Evolutionary conservation across 1,140 invertebrate genomes (phyloP), one percentile per base, ranked within the genome.

Genomic region (Melipona quadrifasciata): DNA sequence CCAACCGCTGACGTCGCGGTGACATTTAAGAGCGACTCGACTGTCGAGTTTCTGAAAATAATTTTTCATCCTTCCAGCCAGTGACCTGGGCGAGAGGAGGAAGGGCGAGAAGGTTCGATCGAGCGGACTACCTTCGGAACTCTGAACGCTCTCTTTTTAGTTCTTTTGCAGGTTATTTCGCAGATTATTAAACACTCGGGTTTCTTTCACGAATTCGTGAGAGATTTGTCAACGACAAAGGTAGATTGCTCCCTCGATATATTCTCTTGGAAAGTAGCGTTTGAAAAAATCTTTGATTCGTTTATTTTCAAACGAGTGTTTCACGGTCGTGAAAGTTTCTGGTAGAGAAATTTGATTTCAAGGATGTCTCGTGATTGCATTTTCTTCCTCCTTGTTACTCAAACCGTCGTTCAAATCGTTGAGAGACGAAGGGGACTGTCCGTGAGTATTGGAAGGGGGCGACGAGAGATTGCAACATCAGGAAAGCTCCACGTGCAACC

Each of bases 391-490:
- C 31, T 57, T 61, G 39, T 34, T 19, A 47, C 19, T 16, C 47
- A 61, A 61, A 72, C 53, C 21, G 17, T 39, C 21, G 39, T n/a
- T 27, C 81, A 24, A 58, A 47, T 24, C 53, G 21, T 0, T n/a
- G 16, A 51, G 27, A 51, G 39, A 31, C 34, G 3, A 39, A 65
- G 68, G 71, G 24, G 19, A 61, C 27, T 17, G 19, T 47, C 31
- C 1, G 68, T 47, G 39, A 6, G 34, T 2, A 55, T 17, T 65
- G 64, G 78, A 65, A 81, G n/a, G 78, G 24, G 58, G n/a, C 24
- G 72, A 64, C 11, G 58, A 82, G 61, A 61, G 81, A 65, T 89
- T 89, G 87, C 88, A 89, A 89, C 88, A 89, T 87, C 78, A 65
- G 80, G 61, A 78, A 76, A 78, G 68, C 72, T 64, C 65, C 88